Evolutionary conservation across 2,113 vertebrate genomes (phyloP).

Genomic region (Rhinichthys klamathensis): DNA sequence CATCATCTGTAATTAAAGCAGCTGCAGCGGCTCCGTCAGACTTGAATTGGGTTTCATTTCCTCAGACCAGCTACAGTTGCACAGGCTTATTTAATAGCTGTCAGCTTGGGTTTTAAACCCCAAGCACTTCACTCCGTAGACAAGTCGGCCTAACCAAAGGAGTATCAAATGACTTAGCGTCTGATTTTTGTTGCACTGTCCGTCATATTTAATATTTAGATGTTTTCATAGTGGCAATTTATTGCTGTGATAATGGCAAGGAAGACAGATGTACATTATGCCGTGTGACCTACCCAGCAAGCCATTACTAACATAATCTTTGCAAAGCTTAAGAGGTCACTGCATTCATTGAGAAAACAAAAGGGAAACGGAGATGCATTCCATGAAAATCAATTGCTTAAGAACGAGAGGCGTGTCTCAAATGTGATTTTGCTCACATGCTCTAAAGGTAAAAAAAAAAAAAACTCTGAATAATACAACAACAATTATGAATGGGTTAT

Average conservation of each 20-base stretch:
- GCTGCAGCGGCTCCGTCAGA: conserved; percentile 60
- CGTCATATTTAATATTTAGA: conserved; percentile 70
- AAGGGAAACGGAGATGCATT: not conserved
- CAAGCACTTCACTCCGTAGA: conserved; percentile 39
- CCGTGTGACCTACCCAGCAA: conserved; percentile 44
- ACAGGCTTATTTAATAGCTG: conserved; percentile 61
- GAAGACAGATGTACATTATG: conserved; percentile 61
- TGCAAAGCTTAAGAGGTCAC: conserved; percentile 57
- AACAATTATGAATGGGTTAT: not conserved
- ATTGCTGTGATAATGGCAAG: conserved; percentile 53
- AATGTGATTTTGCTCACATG: not conserved
- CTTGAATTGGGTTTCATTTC: conserved; percentile 61
- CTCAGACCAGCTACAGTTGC: conserved; percentile 66
- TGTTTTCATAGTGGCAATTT: conserved; percentile 68
- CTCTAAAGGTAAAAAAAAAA: not conserved
- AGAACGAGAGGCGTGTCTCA: not conserved
- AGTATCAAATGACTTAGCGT: conserved; percentile 65
- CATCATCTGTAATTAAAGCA: conserved; percentile 63
- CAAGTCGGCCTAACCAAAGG: not conserved
- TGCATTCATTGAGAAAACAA: conserved; percentile 59
- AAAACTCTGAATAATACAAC: not conserved
- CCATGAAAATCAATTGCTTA: not conserved
- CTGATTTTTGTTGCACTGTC: conserved; percentile 60
- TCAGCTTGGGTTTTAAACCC: conserved; percentile 61
- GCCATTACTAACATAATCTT: conserved; percentile 59